Evolutionary conservation across 1,140 invertebrate genomes (phyloP).

Genomic region (Heliconius hewitsoni): DNA sequence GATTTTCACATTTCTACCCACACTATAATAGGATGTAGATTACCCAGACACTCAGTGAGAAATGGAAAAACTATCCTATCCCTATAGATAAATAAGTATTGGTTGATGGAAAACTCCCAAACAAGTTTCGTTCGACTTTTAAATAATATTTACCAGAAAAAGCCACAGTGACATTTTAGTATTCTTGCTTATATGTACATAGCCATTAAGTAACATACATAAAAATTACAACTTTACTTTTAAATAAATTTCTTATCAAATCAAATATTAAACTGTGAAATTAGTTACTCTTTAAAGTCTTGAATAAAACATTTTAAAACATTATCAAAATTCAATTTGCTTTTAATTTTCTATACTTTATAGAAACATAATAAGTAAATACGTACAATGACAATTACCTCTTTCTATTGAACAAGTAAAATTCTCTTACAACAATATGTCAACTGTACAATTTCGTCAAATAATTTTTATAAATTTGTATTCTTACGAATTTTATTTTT

Average conservation of each 20-base stretch:
- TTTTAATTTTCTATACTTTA: constrained; percentile 35
- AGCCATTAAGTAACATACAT: not conserved
- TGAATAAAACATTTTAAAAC: constrained; percentile 14
- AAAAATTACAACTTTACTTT: constrained; percentile 1
- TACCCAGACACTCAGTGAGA: too few relatives aligned
- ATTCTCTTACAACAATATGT: not conserved
- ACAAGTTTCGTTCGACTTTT: not conserved
- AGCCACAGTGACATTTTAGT: not conserved
- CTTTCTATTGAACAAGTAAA: not conserved
- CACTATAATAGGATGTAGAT: too few relatives aligned
- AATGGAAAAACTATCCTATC: too few relatives aligned
- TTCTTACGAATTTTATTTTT: too few relatives aligned
- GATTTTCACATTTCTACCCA: too few relatives aligned
- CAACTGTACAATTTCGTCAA: not conserved
- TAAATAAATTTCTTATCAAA: constrained; percentile 5
- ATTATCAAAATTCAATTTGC: constrained; percentile 29
- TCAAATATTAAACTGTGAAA: constrained; percentile 12
- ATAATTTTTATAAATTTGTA: not conserved
- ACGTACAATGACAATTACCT: not conserved
- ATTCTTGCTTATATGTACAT: not conserved
- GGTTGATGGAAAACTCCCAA: too few relatives aligned
- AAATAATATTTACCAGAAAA: not conserved
- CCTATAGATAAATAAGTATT: too few relatives aligned
- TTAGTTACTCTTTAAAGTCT: constrained; percentile 9
- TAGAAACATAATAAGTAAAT: constrained; percentile 17